Conservation (phyloP, 1,140 invertebrate genomes). For the Macrobrachium rosenbergii region DNA sequence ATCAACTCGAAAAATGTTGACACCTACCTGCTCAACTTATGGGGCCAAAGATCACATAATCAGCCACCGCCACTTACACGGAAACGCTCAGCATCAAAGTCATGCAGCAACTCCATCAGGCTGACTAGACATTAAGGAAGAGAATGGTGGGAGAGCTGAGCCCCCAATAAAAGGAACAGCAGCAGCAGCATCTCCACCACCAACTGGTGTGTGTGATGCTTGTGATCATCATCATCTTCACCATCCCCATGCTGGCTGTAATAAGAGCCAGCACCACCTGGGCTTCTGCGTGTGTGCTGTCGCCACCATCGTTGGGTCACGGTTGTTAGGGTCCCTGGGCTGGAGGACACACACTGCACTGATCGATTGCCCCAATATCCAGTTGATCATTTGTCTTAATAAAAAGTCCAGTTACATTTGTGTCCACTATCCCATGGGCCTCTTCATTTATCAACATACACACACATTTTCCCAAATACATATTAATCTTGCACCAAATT, state of each 20-base stretch:
- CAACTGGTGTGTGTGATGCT: constrained; percentile 48
- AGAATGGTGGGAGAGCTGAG: constrained; percentile 59
- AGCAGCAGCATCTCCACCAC: constrained; percentile 24
- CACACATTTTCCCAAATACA: constrained; percentile 25
- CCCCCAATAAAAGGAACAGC: constrained; percentile 11
- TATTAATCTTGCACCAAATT: constrained; percentile 42
- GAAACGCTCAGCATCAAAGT: constrained; percentile 63
- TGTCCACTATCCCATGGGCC: constrained; percentile 57
- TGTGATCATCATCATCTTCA: constrained; percentile 44
- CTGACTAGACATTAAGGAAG: constrained; percentile 65
- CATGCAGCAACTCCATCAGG: constrained; percentile 64
- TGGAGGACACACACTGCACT: constrained; percentile 55
- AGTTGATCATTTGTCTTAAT: constrained; percentile 44
- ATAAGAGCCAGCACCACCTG: constrained; percentile 50
- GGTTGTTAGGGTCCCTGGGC: constrained; percentile 46
- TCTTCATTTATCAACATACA: constrained; percentile 49
- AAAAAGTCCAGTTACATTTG: constrained; percentile 48
- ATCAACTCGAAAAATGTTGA: constrained; percentile 34
- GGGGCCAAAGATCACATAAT: constrained; percentile 37
- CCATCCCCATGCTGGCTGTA: constrained; percentile 44
- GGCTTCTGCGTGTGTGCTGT: constrained; percentile 57
- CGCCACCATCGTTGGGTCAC: constrained; percentile 58
- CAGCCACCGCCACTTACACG: constrained; percentile 58
- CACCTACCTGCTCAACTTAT: constrained; percentile 35
- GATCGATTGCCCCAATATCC: constrained; percentile 40